Evolutionary conservation across 2,797 vertebrate genomes (phyloP).

Genomic region (Cyprinella venusta): DNA sequence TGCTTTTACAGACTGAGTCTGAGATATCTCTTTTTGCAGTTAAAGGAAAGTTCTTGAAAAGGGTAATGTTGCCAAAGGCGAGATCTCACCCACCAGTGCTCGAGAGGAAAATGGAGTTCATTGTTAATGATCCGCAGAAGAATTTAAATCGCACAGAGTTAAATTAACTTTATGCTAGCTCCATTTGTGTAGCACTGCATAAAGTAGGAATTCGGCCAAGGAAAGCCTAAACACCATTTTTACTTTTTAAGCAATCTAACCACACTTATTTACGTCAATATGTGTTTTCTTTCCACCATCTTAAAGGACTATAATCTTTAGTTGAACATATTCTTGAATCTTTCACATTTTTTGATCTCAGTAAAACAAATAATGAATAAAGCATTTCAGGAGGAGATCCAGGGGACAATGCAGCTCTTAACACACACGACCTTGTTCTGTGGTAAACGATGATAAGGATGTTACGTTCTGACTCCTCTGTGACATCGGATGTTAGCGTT

Average conservation of each 20-base stretch:
- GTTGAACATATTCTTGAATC: background rate
- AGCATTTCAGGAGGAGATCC: conserved; percentile 18
- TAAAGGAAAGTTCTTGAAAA: conserved; percentile 13
- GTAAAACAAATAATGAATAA: background rate
- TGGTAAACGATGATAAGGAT: conserved; percentile 9
- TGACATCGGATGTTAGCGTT: conserved; percentile 6
- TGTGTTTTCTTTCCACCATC: background rate
- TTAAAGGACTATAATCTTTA: background rate
- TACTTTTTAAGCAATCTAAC: conserved; percentile 20
- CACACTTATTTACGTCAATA: background rate
- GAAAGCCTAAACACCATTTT: conserved; percentile 33
- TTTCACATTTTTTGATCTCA: background rate
- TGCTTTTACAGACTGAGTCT: background rate
- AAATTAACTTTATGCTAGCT: conserved; percentile 52
- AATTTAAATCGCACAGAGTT: conserved; percentile 46
- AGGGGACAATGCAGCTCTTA: conserved; percentile 25
- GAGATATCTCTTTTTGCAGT: background rate
- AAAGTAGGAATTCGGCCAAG: conserved; percentile 32
- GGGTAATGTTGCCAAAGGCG: conserved; percentile 57
- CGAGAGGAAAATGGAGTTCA: conserved; percentile 61
- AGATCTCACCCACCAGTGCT: conserved; percentile 38
- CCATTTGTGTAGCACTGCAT: conserved; percentile 31
- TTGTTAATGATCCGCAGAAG: conserved; percentile 67
- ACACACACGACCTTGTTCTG: conserved; percentile 40
- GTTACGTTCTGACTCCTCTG: conserved; percentile 32